Evolutionary conservation across 2,113 vertebrate species (phyloP).

Genomic region (Rutilus rutilus): DNA sequence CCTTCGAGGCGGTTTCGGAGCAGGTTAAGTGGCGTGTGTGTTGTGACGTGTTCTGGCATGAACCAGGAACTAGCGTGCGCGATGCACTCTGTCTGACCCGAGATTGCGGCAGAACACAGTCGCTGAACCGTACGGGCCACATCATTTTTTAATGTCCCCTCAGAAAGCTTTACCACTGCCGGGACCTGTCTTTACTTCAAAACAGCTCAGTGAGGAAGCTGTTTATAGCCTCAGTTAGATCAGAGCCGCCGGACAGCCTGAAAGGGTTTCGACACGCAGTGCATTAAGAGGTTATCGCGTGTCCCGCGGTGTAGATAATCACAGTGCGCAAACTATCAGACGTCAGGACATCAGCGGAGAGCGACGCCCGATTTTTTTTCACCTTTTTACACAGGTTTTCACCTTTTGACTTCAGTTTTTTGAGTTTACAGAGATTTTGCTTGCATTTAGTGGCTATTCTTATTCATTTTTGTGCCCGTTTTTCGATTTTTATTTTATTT

Average conservation of each 20-base stretch:
- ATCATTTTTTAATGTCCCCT: constrained; percentile 56
- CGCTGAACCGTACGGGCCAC: constrained; percentile 38
- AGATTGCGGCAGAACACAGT: background rate
- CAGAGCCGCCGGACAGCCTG: constrained; percentile 31
- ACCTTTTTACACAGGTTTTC: too few species aligned
- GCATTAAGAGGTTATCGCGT: constrained; percentile 33
- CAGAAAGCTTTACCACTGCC: constrained; percentile 43
- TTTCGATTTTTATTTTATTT: too few species aligned
- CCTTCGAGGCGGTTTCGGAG: background rate
- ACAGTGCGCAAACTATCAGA: constrained; percentile 15
- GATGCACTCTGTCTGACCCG: constrained; percentile 44
- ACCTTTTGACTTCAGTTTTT: background rate
- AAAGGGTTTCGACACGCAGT: constrained; percentile 34
- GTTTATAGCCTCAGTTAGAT: constrained; percentile 42
- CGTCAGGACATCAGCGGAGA: background rate
- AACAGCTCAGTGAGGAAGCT: constrained; percentile 34
- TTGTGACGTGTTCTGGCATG: constrained; percentile 33
- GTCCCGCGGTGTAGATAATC: constrained; percentile 31
- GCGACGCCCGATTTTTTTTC: background rate
- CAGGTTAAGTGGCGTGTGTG: constrained; percentile 35
- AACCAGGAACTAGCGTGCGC: constrained; percentile 31
- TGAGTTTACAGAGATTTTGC: background rate
- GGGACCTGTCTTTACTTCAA: constrained; percentile 42
- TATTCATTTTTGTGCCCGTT: background rate
- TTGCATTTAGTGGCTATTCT: background rate